A percentile compares a stretch with the other conserved stretches of the same genome.
Evolutionary conservation across 2,888 invertebrate species (phyloP).

Genomic region (Apocheima hispidaria): DNA sequence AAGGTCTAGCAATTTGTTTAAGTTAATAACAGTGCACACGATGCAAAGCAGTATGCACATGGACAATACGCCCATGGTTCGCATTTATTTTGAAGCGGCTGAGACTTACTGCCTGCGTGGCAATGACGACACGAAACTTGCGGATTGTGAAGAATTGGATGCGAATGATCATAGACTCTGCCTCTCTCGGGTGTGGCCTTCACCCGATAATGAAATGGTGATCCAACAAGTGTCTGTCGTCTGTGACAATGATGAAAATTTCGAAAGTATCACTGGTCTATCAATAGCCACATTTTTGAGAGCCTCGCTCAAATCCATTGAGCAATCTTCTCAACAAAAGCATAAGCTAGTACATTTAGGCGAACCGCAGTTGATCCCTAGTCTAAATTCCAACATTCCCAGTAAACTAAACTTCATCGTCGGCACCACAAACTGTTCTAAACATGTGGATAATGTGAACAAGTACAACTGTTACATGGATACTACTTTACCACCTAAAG

Average conservation of each 20-base stretch:
- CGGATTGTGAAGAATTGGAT: conserved; percentile 68
- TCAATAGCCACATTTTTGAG: conserved; percentile 56
- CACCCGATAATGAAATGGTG: conserved; percentile 67
- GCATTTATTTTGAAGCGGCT: conserved; percentile 72
- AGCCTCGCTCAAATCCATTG: conserved; percentile 60
- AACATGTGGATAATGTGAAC: conserved; percentile 52
- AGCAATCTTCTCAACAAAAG: conserved; percentile 53
- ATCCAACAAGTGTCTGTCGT: conserved; percentile 59
- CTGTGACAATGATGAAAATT: conserved; percentile 68
- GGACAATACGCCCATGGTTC: conserved; percentile 56
- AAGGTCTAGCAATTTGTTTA: conserved; percentile 65
- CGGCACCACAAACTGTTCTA: conserved; percentile 67
- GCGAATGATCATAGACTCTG: conserved; percentile 66
- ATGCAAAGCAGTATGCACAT: conserved; percentile 60
- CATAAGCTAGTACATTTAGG: conserved; percentile 67
- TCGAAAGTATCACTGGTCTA: conserved; percentile 63
- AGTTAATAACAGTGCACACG: conserved; percentile 66
- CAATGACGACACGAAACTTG: conserved; percentile 52
- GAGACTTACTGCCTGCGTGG: conserved; percentile 67
- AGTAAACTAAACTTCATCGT: conserved; percentile 63
- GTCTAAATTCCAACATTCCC: conserved; percentile 61
- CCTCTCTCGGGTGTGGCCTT: conserved; percentile 67
- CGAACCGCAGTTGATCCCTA: conserved; percentile 65
- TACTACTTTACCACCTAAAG: conserved; percentile 49
- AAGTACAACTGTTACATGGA: conserved; percentile 59